These are phyloP conservation scores for Drosophila atripex DNA, from an alignment of 2,888 invertebrate genomes.

Conservation along the genomic window DNA sequence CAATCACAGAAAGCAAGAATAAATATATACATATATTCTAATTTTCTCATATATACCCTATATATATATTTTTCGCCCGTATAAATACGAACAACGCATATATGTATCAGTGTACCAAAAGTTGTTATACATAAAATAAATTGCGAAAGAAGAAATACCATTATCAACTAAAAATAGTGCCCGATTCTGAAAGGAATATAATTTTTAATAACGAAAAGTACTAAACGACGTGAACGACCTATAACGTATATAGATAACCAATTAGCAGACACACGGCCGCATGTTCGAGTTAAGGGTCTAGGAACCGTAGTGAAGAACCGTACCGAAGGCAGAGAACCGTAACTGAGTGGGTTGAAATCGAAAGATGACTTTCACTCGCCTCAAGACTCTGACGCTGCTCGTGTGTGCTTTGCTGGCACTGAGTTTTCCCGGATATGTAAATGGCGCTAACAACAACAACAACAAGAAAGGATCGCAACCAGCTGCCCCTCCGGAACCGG, in stretches of 20 bases:
- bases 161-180: conserved; percentile 74
- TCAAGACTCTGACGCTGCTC: conserved; percentile 83
- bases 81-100: conserved; percentile 55
- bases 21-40: conserved; percentile 69
- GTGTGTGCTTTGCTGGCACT: conserved; percentile 83
- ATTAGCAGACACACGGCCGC: conserved; percentile 55
- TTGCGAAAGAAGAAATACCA: conserved; percentile 62
- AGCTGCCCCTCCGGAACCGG: conserved; percentile 83
- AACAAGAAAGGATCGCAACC: conserved; percentile 81
- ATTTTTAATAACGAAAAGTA: conserved; percentile 62
- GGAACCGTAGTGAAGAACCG: conserved; percentile 13
- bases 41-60: conserved; percentile 67
- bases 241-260: conserved; percentile 38
- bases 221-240: conserved; percentile 61
- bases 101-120: conserved; percentile 74
- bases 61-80: conserved; percentile 65
- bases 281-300: conserved; percentile 65
- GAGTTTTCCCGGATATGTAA: conserved; percentile 84
- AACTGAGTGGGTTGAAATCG: conserved; percentile 50
- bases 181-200: conserved; percentile 53
- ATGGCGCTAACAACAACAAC: conserved; percentile 83
- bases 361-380: conserved; percentile 84
- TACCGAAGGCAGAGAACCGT: conserved; percentile 28
- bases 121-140: conserved; percentile 60
- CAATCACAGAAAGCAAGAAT: conserved; percentile 65